Evolutionary conservation across 2,888 invertebrate genomes (phyloP), one percentile per base, ranked within the genome.

Genomic region (Dendrolimus houi): DNA sequence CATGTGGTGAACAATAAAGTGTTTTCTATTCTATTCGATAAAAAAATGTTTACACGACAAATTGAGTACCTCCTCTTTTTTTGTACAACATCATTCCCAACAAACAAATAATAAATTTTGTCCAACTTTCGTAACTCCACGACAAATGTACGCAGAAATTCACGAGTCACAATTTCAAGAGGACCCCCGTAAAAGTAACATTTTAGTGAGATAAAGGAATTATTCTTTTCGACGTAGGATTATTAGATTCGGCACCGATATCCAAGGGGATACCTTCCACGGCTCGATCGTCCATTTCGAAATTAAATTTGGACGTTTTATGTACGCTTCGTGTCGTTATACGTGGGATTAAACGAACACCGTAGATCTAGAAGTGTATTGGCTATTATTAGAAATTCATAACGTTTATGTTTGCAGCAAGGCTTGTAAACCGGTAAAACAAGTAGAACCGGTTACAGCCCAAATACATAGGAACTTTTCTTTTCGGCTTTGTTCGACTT

Each of bases 171-270:
- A 62, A 62, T 64, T 64, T 63, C 54, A 58, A 56, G 59, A 55
- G 42, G 53, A 54, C 42, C 47, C 56, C 57, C 13, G 54, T 52
- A n/a, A 59, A 62, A 63, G 68, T 65, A 67, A 69, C 68, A 68
- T 64, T 69, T 66, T 64, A 63, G 63, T 58, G 63, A 64, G 71
- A 72, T 72, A 70, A 71, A 64, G 59, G 64, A 65, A 70, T 71
- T 72, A 74, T 71, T 71, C 69, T 66, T 64, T 64, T 60, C 60
- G 58, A 66, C 69, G 69, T 62, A 52, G 64, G 71, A 71, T 74
- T 74, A 76, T 75, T 74, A 71, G 72, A 75, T 75, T 69, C 68
- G 59, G 65, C 62, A 61, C 64, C 68, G 68, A 72, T 72, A 72
- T 68, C 66, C 65, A 61, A 62, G 14, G 58, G 55, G 59, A 62